Base-by-base conservation (phyloP, 2,113 vertebrate species). In the Corythaeola cristata region DNA sequence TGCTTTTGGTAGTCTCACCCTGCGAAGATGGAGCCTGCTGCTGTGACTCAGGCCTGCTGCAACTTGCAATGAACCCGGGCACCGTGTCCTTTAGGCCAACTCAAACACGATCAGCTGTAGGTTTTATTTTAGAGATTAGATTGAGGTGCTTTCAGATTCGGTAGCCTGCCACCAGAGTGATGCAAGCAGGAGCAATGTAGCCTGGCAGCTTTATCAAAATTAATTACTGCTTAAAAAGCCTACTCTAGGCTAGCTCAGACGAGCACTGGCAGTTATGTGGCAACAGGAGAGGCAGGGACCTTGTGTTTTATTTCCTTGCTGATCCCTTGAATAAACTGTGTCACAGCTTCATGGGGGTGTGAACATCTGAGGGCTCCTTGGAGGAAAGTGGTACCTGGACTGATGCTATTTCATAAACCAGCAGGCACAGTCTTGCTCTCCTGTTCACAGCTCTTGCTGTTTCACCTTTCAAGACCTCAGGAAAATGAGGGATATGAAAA, bases 41-140 rank as follows among this genome's bases (percentile, higher is more conserved):
- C 52, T 56, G 58, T 41, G 17, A 44, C 67, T 78, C n/a, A 50
- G 49, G 77, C 64, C 45, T 62, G 67, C 81, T 63, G 49, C 23
- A 27, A 24, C 9, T 2, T 16, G 32, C 35, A 69, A 9, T 2
- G 10, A 77, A 56, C 52, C 52, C 2, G 0, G 4, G 39, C 37
- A 80, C 11, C 11, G 1, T 1, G 13, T 53, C 45, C 24, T 33
- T 67, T 60, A 85, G 87, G 49, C 37, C 71, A 73, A 28, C 15
- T 79, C 71, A 53, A 24, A 64, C 28, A 20, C 11, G 5, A 11
- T 11, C 45, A 21, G 28, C 37, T 83, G 9, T 11, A 76, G 24
- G 30, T 69, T 79, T 93, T 68, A 47, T 62, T 80, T 77, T 68
- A 37, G 52, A 64, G 17, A 41, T 47, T 37, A 27, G 56, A 50